Evolutionary conservation across 2,888 invertebrate genomes (phyloP).

Genomic region (Bruchidius siliquastri): DNA sequence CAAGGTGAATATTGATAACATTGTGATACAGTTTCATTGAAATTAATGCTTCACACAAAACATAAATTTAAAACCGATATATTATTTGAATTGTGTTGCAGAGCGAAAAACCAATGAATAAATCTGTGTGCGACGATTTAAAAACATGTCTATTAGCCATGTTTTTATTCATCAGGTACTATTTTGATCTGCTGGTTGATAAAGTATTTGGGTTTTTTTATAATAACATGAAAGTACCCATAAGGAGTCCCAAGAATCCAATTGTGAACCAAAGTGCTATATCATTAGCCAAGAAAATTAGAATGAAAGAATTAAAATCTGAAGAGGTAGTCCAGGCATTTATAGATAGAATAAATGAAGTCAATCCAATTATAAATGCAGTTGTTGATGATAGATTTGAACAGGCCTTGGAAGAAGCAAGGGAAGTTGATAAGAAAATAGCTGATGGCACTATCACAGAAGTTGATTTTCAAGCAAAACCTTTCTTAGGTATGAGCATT

Average conservation of each 20-base stretch:
- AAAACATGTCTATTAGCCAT: neutral
- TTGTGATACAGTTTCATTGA: too few species aligned
- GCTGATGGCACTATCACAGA: constrained; percentile 54
- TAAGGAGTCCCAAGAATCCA: constrained; percentile 43
- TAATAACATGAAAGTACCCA: constrained; percentile 37
- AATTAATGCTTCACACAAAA: too few species aligned
- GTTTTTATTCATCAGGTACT: constrained; percentile 36
- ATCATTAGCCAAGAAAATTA: constrained; percentile 62
- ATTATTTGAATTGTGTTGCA: neutral
- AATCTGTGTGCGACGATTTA: neutral
- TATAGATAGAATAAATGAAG: constrained; percentile 70
- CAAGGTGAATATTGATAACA: neutral
- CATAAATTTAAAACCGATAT: too few species aligned
- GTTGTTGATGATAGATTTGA: constrained; percentile 77
- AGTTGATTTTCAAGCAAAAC: constrained; percentile 63
- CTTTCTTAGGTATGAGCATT: constrained; percentile 61
- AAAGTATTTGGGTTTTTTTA: constrained; percentile 45
- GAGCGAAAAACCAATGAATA: neutral
- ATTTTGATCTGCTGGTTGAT: constrained; percentile 49
- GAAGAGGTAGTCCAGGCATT: constrained; percentile 68
- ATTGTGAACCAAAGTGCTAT: constrained; percentile 61
- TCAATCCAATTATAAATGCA: constrained; percentile 74
- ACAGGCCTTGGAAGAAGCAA: constrained; percentile 74
- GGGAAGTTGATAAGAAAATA: constrained; percentile 65
- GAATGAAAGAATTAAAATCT: constrained; percentile 58